Evolutionary conservation across 2,797 vertebrate genomes (phyloP), one percentile per base, ranked within the genome.

Genomic region (Hyperoplus lanceolatus): DNA sequence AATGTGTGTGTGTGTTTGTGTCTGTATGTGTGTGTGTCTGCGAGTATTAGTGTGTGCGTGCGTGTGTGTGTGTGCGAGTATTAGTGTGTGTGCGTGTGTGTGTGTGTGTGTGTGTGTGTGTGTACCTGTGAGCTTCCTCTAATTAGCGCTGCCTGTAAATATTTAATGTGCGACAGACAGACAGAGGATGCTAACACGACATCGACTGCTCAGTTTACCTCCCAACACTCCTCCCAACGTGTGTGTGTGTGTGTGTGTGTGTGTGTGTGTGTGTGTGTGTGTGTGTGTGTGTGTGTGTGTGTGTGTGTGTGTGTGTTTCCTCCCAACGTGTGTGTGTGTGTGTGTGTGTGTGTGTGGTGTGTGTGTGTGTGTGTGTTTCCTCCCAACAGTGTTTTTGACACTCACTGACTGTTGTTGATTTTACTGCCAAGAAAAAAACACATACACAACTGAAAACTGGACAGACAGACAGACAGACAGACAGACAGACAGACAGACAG

Each of bases 101-200:
- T 67, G 54, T 67, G 46, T 39, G 15, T 70, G 56, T 65, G 58
- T 73, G 65, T 68, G 65, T 48, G 64, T 67, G 79, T 65, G 18
- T 21, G 41, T 29, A 29, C 55, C 62, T 58, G 12, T 57, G 59
- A 57, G 29, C 69, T 60, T 75, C 65, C 21, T 72, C 74, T 83
- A 85, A 88, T 88, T 87, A 83, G 71, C 57, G 3, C 63, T 67
- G 73, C 59, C 68, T 83, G 73, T 86, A 62, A 84, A 84, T 86
- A 79, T 87, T 87, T 87, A 65, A 84, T 82, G 77, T 82, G 45
- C 0, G 48, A 49, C 72, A 61, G 76, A 29, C 36, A 1, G 61
- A 65, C 61, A 43, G 67, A 68, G 55, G 81, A 81, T 70, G 73
- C 75, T 69, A 66, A 67, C 75, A 4, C 18, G 11, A 6, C 42